Base-by-base conservation (phyloP, 2,113 vertebrate genomes). In the Bos javanicus region DNA sequence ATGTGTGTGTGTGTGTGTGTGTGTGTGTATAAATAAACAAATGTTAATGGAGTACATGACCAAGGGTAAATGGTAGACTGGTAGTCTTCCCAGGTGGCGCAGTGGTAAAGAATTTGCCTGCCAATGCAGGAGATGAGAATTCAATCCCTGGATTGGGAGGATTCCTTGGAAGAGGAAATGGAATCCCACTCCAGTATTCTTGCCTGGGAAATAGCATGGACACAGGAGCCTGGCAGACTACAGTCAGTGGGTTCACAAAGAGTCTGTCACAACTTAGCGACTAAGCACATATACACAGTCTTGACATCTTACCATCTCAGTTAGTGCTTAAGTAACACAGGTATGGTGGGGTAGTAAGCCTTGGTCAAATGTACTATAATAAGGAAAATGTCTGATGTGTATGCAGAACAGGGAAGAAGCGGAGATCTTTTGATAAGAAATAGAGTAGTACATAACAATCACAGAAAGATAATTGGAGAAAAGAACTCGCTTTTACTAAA, bases 61-160 rank as follows among this genome's bases (percentile, higher is more conserved):
- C 48, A 86, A 4, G 6, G 11, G 10, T 33, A 39, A 57, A 67
- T 56, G 12, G 4, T 23, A 39, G n/a, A 23, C 67, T 71, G 21
- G 67, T 71, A n/a, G 9, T n/a, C 1, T 12, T 36, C n/a, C 9
- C 19, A 23, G 9, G n/a, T 39, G 2, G 67, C 0, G 0, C n/a
- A 36, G 67, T 36, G 67, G 67, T 71, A 71, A 71, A 71, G 67
- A 71, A 71, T 71, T 36, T 71, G n/a, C n/a, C 67, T 71, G 67
- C 67, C 2, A 21, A 23, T 23, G 67, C 5, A 71, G n/a, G 19
- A 36, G n/a, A 36, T 71, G n/a, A 71, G 10, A 10, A 71, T 23
- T 71, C 67, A 71, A 3, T 39, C 19, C 19, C 10, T 71, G 67
- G n/a, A 39, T 3, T 71, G 10, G n/a, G 9, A 71, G 19, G 5